Evolutionary conservation across 2,888 invertebrate genomes (phyloP).

Genomic region (Luperina testacea): DNA sequence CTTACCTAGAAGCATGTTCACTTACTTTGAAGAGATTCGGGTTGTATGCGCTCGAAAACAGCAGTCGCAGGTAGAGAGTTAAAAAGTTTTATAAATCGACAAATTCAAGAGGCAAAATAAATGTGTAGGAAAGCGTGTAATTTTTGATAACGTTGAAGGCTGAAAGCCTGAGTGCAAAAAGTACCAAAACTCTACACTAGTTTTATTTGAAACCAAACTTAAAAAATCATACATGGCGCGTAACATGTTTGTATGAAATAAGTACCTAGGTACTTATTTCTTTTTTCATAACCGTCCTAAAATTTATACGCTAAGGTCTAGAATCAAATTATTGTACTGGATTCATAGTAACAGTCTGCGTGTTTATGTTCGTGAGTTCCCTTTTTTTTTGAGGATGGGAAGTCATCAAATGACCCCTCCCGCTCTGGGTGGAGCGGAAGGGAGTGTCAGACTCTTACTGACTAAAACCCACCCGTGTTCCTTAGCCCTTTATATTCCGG

Average conservation of each 20-base stretch:
- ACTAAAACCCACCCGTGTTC: too few relatives aligned
- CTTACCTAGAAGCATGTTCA: too few relatives aligned
- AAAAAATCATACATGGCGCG: not conserved
- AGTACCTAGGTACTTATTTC: not conserved
- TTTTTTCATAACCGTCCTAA: not conserved
- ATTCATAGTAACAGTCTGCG: not conserved
- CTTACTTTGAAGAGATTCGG: too few relatives aligned
- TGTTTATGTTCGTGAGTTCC: not conserved
- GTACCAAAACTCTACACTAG: not conserved
- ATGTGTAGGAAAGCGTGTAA: not conserved
- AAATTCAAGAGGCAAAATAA: not conserved
- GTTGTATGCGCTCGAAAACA: too few relatives aligned
- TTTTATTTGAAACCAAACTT: not conserved
- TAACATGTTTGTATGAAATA: not conserved
- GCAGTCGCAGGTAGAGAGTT: too few relatives aligned
- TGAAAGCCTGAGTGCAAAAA: not conserved
- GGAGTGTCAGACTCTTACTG: too few relatives aligned
- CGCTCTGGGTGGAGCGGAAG: too few relatives aligned
- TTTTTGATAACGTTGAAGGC: not conserved
- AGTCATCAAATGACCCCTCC: too few relatives aligned
- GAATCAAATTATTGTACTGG: not conserved
- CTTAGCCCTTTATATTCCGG: too few relatives aligned
- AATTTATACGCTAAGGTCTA: too few relatives aligned
- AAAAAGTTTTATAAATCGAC: not conserved
- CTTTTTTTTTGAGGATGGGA: too few relatives aligned